Evolutionary conservation across 2,888 invertebrate species (phyloP).

Genomic region (Leucoma salicis): DNA sequence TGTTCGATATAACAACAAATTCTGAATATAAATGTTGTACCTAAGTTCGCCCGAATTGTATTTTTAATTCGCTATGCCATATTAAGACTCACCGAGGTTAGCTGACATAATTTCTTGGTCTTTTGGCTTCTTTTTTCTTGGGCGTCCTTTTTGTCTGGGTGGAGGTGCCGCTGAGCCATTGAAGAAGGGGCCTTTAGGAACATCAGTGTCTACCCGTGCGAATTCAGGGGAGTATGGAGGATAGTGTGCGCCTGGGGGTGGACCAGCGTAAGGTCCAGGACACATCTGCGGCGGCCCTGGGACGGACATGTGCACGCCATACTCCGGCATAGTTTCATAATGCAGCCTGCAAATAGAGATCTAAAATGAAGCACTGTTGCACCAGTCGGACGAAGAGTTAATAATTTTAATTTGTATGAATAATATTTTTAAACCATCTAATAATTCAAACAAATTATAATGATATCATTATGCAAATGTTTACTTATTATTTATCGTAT

Average conservation of each 20-base stretch:
- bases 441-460: too few species aligned
- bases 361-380: not conserved
- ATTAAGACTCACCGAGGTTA: conserved; percentile 87
- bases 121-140: conserved; percentile 95
- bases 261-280: conserved; percentile 79
- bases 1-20: conserved; percentile 47
- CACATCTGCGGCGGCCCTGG: conserved; percentile 82
- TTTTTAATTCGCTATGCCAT: conserved; percentile 31
- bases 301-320: conserved; percentile 78
- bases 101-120: conserved; percentile 93
- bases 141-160: conserved; percentile 96
- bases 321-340: conserved; percentile 81
- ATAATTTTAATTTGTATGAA: not conserved
- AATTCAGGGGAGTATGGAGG: conserved; percentile 83
- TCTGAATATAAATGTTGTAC: conserved; percentile 26
- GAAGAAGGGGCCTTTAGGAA: conserved; percentile 81
- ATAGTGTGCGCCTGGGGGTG: conserved; percentile 70
- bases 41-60: conserved; percentile 28
- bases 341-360: conserved; percentile 59
- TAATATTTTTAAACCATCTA: not conserved
- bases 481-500: too few species aligned
- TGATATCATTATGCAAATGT: too few species aligned
- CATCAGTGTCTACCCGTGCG: conserved; percentile 73
- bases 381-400: too few species aligned
- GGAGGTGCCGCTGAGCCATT: conserved; percentile 80